These are phyloP conservation scores for Drosophila macrospina DNA, from an alignment of 2,888 invertebrate genomes.

Conservation along the genomic window DNA sequence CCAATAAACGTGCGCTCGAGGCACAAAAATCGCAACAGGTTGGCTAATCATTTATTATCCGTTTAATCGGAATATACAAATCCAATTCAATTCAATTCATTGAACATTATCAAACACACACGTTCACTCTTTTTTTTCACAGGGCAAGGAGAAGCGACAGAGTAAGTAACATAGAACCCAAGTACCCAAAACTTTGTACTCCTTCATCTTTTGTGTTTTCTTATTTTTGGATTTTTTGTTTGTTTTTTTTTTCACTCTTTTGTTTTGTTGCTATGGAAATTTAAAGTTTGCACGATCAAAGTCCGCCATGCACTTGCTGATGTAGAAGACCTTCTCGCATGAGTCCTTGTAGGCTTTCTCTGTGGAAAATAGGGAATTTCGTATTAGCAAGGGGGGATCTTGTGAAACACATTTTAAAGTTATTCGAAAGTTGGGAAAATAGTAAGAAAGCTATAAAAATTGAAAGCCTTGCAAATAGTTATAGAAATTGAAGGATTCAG, in stretches of 20 bases:
- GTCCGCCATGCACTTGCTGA: constrained; percentile 81
- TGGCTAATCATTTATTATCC: constrained; percentile 48
- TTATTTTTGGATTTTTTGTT: constrained; percentile 6
- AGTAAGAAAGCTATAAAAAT: no score
- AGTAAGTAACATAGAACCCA: constrained; percentile 70
- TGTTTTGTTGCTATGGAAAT: constrained; percentile 72
- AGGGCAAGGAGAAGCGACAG: constrained; percentile 81
- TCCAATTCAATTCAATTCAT: constrained; percentile 13
- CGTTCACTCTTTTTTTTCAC: no score
- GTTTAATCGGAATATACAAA: constrained; percentile 9
- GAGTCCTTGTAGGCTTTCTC: constrained; percentile 82
- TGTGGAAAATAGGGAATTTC: no score
- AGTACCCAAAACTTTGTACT: neutral
- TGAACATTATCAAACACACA: no score
- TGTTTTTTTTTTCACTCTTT: neutral
- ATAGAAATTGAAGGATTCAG: neutral
- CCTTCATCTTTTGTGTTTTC: neutral
- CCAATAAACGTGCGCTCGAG: constrained; percentile 86
- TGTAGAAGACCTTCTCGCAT: constrained; percentile 79
- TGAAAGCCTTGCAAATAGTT: no score
- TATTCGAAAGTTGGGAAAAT: no score
- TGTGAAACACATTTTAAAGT: no score
- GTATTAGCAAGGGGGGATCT: no score
- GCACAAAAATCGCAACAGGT: constrained; percentile 87
- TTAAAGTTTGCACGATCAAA: constrained; percentile 75